Evolutionary conservation across 2,797 vertebrate genomes (phyloP).

Genomic region (Epinephelus malabaricus): DNA sequence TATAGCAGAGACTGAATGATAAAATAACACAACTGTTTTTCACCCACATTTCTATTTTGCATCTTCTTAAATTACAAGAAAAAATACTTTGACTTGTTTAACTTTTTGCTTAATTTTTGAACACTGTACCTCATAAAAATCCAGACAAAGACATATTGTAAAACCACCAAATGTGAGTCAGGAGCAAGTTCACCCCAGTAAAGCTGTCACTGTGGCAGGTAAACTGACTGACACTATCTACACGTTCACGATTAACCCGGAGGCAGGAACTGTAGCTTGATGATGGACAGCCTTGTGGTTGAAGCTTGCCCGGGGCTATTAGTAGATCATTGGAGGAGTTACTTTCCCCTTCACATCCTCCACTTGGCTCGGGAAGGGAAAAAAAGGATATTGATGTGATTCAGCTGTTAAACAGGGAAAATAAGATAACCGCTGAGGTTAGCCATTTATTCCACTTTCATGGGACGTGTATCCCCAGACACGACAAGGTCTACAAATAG

Average conservation of each 20-base stretch:
- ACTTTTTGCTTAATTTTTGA: background rate
- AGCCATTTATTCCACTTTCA: constrained; percentile 42
- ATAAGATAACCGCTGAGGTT: constrained; percentile 45
- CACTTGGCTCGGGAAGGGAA: constrained; percentile 22
- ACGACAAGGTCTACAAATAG: constrained; percentile 2
- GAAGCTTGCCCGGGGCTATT: constrained; percentile 62
- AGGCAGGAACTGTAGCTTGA: constrained; percentile 61
- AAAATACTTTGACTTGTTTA: constrained; percentile 2
- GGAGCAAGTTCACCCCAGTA: constrained; percentile 10
- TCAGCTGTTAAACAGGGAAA: constrained; percentile 56
- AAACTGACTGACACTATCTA: constrained; percentile 64
- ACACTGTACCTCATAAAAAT: background rate
- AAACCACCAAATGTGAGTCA: constrained; percentile 1
- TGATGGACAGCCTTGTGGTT: constrained; percentile 74
- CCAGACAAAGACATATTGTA: constrained; percentile 9
- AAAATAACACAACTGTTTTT: background rate
- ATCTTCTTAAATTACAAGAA: constrained; percentile 3
- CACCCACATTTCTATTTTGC: constrained; percentile 1
- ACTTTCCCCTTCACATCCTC: constrained; percentile 57
- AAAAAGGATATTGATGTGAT: constrained; percentile 53
- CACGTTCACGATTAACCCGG: constrained; percentile 65
- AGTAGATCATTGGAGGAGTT: constrained; percentile 70
- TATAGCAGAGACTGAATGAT: constrained; percentile 33
- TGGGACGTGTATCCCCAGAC: constrained; percentile 14
- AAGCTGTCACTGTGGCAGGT: constrained; percentile 59